These are phyloP conservation scores for Solea senegalensis DNA, from an alignment of 2,113 vertebrate genomes.

Conservation along the genomic window DNA sequence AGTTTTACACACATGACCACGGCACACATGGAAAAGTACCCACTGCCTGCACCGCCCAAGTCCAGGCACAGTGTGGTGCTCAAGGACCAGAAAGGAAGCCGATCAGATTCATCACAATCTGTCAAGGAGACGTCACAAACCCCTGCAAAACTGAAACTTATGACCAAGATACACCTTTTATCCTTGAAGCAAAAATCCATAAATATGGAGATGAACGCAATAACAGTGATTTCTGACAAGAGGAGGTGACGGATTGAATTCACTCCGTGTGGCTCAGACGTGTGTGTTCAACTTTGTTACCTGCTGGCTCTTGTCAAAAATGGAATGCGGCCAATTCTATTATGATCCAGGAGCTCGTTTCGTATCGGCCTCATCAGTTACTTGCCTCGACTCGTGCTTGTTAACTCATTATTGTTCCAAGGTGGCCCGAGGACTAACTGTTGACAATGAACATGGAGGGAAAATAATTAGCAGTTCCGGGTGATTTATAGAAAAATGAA, in stretches of 20 bases:
- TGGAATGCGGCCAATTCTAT: slow-evolving; percentile 34
- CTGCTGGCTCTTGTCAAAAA: slow-evolving; percentile 26
- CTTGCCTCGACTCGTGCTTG: slow-evolving; percentile 20
- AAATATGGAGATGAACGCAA: slow-evolving; percentile 17
- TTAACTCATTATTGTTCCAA: slow-evolving; percentile 29
- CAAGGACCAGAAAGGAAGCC: slow-evolving; percentile 24
- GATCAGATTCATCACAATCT: slow-evolving; percentile 3
- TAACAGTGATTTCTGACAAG: slow-evolving; percentile 11
- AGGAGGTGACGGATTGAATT: not conserved
- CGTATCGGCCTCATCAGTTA: slow-evolving; percentile 32
- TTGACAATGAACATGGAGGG: not conserved
- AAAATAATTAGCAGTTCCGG: slow-evolving; percentile 37
- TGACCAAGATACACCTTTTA: slow-evolving; percentile 7
- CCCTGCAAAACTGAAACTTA: slow-evolving; percentile 14
- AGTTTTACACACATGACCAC: no score
- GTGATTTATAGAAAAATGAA: slow-evolving; percentile 55
- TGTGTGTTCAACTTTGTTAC: not conserved
- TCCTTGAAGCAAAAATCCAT: slow-evolving; percentile 7
- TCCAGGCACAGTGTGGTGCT: slow-evolving; percentile 58
- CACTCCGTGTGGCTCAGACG: not conserved
- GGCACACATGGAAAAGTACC: no score
- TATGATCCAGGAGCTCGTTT: slow-evolving; percentile 33
- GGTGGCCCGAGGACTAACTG: slow-evolving; percentile 27
- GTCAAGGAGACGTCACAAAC: slow-evolving; percentile 22
- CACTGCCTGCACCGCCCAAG: not conserved